Conservation (phyloP, 35 echinoderm and acorn worm genomes). For the Patiria miniata region DNA sequence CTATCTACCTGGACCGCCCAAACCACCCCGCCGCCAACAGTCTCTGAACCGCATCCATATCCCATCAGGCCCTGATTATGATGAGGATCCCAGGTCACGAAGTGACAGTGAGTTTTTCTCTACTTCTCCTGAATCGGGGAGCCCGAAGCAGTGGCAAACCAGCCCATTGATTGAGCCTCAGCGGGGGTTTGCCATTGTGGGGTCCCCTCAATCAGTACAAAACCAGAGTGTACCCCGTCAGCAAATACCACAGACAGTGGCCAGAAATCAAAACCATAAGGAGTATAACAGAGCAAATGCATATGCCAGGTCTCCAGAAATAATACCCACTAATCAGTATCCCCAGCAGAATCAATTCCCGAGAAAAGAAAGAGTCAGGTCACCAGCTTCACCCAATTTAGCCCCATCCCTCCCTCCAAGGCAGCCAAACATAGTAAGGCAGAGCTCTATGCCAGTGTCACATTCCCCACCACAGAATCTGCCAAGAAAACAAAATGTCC, state of each 20-base stretch:
- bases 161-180: constrained; percentile 33
- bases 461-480: not conserved
- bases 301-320: too few relatives aligned
- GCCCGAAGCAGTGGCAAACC: constrained; percentile 51
- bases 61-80: constrained; percentile 49
- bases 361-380: not conserved
- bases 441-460: constrained; percentile 13
- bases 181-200: not conserved
- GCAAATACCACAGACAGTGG: not conserved
- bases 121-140: constrained; percentile 49
- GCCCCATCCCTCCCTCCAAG: not conserved
- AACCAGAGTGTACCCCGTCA: too few relatives aligned
- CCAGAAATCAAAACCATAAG: not conserved
- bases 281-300: not conserved
- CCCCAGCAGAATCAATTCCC: too few relatives aligned
- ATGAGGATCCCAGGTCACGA: constrained; percentile 40
- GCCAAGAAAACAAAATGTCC: not conserved
- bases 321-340: too few relatives aligned
- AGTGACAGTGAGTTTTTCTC: constrained; percentile 48
- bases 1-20: constrained; percentile 53
- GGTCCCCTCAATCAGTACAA: not conserved
- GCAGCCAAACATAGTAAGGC: not conserved
- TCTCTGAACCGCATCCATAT: constrained; percentile 68
- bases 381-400: not conserved
- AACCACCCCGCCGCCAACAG: constrained; percentile 65